phyloP scores from a whole-genome alignment of 2,113 vertebrate species.

The Vulpes ferrilata region DNA sequence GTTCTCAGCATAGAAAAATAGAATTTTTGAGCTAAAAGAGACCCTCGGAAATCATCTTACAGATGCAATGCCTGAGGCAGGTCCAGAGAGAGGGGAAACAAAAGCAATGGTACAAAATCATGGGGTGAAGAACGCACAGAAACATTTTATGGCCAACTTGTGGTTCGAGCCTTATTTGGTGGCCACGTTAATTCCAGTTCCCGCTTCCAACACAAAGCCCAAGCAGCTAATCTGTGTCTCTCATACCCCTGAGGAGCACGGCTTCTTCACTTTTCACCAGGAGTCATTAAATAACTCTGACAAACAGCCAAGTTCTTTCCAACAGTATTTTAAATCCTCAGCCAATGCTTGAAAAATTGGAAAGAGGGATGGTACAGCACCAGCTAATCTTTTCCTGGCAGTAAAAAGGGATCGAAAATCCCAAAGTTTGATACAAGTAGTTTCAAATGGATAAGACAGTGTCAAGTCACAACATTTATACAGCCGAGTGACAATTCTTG shows the following conservation, averaged over 20 bases:
- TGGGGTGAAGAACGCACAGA: not conserved
- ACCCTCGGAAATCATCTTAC: not conserved
- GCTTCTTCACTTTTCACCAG: not conserved
- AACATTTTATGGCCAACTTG: not conserved
- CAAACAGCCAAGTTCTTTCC: not conserved
- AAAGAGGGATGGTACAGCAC: not conserved
- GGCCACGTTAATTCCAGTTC: not conserved
- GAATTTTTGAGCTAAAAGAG: not conserved
- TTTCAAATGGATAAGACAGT: not conserved
- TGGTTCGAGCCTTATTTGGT: not conserved
- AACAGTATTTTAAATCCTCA: not conserved
- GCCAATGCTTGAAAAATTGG: not conserved
- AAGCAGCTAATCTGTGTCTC: accelerated
- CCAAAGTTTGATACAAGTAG: not conserved
- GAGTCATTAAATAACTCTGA: not conserved
- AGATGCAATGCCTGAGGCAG: not conserved
- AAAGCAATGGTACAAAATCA: not conserved
- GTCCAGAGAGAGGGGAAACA: not conserved
- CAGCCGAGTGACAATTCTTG: accelerated
- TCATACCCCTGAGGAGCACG: not conserved
- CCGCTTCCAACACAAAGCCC: not conserved
- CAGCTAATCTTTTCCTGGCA: not conserved
- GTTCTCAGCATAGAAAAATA: not conserved
- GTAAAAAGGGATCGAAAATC: not conserved
- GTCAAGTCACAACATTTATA: not conserved